Evolutionary conservation across 2,888 invertebrate genomes (phyloP).

Genomic region (Andrena trimmerana): DNA sequence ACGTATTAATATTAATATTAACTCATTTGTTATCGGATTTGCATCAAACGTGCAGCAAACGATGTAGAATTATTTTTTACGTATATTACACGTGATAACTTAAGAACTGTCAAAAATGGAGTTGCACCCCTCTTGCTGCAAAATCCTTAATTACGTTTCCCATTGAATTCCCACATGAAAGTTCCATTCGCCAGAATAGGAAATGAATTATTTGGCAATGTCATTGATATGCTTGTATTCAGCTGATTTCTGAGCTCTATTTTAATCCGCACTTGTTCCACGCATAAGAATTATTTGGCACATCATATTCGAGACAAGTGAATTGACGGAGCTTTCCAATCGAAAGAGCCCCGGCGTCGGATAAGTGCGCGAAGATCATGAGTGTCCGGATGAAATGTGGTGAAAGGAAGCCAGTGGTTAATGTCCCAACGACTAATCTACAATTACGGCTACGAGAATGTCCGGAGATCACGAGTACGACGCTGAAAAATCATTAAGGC

Average conservation of each 20-base stretch:
- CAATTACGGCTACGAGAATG: constrained; percentile 50
- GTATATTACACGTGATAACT: too few relatives aligned
- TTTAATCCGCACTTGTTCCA: neutral
- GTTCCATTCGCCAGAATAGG: neutral
- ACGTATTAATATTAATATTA: too few relatives aligned
- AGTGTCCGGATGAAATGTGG: constrained; percentile 55
- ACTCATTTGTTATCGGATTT: too few relatives aligned
- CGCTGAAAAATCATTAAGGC: constrained; percentile 69
- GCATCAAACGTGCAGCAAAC: too few relatives aligned
- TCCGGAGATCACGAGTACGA: constrained; percentile 57
- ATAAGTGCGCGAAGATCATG: constrained; percentile 53
- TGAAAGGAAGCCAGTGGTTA: constrained; percentile 51
- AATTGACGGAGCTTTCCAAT: constrained; percentile 16
- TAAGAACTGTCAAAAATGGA: too few relatives aligned
- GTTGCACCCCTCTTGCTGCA: neutral
- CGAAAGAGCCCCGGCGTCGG: constrained; percentile 66
- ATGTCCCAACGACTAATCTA: constrained; percentile 48
- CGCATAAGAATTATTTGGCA: constrained; percentile 24
- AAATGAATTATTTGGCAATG: constrained; percentile 6
- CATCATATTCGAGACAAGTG: neutral
- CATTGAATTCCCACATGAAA: neutral
- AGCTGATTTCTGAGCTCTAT: constrained; percentile 1
- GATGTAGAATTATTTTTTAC: too few relatives aligned
- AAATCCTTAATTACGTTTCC: neutral
- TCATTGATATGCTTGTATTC: constrained; percentile 45